Evolutionary conservation across 2,888 invertebrate species (phyloP), one percentile per base, ranked within the genome.

Genomic region (Hypomecis atomaria): DNA sequence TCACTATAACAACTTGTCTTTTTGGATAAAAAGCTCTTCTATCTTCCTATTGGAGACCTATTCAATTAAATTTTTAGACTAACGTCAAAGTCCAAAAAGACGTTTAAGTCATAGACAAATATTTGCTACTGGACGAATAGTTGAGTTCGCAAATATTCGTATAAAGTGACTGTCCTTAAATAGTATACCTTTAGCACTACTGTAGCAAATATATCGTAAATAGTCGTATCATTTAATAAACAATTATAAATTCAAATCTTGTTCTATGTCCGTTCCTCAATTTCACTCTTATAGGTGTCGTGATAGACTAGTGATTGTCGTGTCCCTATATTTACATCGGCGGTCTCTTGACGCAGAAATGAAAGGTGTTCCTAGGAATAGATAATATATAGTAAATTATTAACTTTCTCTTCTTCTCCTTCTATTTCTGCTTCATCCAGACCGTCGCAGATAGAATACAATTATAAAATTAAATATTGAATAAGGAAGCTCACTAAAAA

Each of bases 201-300:
- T 77, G 78, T 83, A 83, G 83, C 70, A 76, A 79, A 79, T 72
- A 61, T 71, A 71, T 69, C 62, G 62, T 71, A 66, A 83, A 83
- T 89, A 88, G 85, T 78, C 76, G 75, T 84, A 85, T 86, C 83
- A 81, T 87, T 87, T 88, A 85, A 82, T 65, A 76, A 80, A 78
- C 82, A 80, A 75, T 81, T 79, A 80, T 78, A 80, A 79, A 83
- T 82, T 86, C 84, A 87, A 85, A 72, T 88, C 89, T 90, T 85
- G 81, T 78, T 88, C 90, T 90, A 88, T 90, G 87, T 92, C 92
- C 91, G 88, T 92, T 90, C 90, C 89, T 92, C 89, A 78, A 90
- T 91, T 92, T 92, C 91, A 78, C 85, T 89, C 91, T 92, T 90
- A 88, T 92, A 90, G 86, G 82, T 92, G 91, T 92, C 90, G 92